Conservation (phyloP, 2,113 vertebrate species). For the Hemibagrus wyckioides region DNA sequence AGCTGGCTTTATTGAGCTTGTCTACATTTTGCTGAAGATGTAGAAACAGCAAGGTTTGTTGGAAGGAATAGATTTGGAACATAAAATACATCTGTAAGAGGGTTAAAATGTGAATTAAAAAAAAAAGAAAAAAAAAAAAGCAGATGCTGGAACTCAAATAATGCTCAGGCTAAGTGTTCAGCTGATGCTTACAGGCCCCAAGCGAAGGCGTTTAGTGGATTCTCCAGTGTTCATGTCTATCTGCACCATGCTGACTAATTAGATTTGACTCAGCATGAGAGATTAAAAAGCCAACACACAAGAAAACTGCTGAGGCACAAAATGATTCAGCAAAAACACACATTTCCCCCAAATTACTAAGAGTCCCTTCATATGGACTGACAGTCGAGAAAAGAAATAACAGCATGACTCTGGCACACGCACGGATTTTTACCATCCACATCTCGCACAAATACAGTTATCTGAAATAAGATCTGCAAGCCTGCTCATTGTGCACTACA, state of each 20-base stretch:
- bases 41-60: background rate
- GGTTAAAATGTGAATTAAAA: background rate
- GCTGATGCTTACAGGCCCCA: background rate
- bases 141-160: background rate
- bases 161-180: background rate
- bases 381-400: conserved; percentile 21
- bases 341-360: background rate
- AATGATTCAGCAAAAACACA: conserved; percentile 44
- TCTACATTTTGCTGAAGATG: background rate
- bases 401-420: background rate
- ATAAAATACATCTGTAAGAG: background rate
- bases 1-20: background rate
- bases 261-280: conserved; percentile 51
- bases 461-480: conserved; percentile 28
- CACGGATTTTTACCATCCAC: background rate
- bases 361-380: conserved; percentile 14
- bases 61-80: background rate
- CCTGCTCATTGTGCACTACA: background rate
- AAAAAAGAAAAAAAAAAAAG: background rate
- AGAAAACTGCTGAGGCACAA: conserved; percentile 35
- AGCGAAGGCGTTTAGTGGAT: background rate
- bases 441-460: background rate
- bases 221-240: conserved; percentile 34
- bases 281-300: conserved; percentile 28
- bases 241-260: conserved; percentile 46